These are phyloP conservation scores for Megaceryle torquata DNA, from an alignment of 2,113 vertebrate genomes.

Conservation along the genomic window DNA sequence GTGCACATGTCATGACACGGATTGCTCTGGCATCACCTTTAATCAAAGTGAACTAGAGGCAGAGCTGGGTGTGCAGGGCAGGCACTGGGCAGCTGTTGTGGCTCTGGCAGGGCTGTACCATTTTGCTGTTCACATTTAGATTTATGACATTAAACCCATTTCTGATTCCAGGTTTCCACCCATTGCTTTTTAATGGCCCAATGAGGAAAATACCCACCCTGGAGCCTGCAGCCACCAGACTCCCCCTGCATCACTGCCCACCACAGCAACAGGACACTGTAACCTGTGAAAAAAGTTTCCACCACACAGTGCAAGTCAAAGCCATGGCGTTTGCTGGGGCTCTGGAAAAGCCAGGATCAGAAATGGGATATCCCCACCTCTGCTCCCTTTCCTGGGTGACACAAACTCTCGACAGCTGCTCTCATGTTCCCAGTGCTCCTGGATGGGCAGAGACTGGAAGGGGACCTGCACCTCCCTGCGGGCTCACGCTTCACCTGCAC, in stretches of 20 bases:
- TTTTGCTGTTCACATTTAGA: not conserved
- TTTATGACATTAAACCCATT: not conserved
- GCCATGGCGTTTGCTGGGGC: not conserved
- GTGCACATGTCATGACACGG: accelerated
- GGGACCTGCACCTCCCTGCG: not conserved
- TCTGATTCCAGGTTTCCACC: not conserved
- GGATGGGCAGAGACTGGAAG: not conserved
- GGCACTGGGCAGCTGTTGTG: not conserved
- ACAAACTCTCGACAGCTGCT: not conserved
- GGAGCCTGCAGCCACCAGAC: not conserved
- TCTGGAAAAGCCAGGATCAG: not conserved
- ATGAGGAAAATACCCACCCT: not conserved
- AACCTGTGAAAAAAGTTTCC: not conserved
- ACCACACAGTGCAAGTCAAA: not conserved
- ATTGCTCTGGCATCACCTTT: not conserved
- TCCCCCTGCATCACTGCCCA: not conserved
- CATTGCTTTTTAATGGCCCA: not conserved
- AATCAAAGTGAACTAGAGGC: not conserved
- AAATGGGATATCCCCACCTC: not conserved
- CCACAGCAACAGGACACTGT: not conserved
- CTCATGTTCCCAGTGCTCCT: not conserved
- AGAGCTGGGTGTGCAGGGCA: not conserved
- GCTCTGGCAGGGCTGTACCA: not conserved
- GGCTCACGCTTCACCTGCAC: not conserved
- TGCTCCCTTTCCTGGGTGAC: not conserved